A percentile compares a stretch with the other conserved stretches of the same genome.
These are phyloP conservation scores for Polypterus bichir DNA, from an alignment of 2,113 vertebrate genomes.

Conservation along the genomic window DNA sequence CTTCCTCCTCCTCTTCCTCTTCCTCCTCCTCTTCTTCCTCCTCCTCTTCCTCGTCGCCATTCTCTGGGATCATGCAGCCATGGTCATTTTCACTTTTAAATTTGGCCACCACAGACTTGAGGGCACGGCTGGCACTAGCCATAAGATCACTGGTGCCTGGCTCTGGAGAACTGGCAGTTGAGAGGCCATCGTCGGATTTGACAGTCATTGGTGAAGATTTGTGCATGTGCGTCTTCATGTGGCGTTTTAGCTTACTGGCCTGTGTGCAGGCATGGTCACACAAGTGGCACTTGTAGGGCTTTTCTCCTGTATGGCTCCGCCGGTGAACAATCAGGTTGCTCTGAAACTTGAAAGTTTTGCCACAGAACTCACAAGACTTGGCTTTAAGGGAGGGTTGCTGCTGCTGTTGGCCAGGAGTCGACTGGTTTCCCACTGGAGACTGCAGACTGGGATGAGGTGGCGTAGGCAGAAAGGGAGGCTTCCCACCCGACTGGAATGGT, in stretches of 20 bases:
- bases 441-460: conserved; percentile 91
- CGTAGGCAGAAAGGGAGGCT: conserved; percentile 90
- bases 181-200: conserved; percentile 92
- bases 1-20: conserved; percentile 91
- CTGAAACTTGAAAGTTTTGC: conserved; percentile 98
- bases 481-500: conserved; percentile 92
- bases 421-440: conserved; percentile 81
- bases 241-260: conserved; percentile 96
- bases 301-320: conserved; percentile 97
- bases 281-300: conserved; percentile 96
- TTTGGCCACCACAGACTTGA: conserved; percentile 95
- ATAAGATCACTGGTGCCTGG: conserved; percentile 89
- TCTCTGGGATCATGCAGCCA: conserved; percentile 73
- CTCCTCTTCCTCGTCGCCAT: conserved; percentile 91
- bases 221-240: conserved; percentile 99
- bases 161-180: conserved; percentile 88
- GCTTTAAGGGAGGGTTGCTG: conserved; percentile 70
- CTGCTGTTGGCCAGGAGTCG: conserved; percentile 48
- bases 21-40: conserved; percentile 89
- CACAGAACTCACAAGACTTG: conserved; percentile 98
- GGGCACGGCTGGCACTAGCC: conserved; percentile 87
- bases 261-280: conserved; percentile 98
- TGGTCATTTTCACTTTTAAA: conserved; percentile 81
- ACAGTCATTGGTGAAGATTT: conserved; percentile 90
- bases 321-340: conserved; percentile 97